A percentile compares a stretch with the other conserved stretches of the same genome.
These are phyloP conservation scores for Virgularia gustaviana DNA, from an alignment of 92 coral and sea anemone species.

Conservation along the genomic window DNA sequence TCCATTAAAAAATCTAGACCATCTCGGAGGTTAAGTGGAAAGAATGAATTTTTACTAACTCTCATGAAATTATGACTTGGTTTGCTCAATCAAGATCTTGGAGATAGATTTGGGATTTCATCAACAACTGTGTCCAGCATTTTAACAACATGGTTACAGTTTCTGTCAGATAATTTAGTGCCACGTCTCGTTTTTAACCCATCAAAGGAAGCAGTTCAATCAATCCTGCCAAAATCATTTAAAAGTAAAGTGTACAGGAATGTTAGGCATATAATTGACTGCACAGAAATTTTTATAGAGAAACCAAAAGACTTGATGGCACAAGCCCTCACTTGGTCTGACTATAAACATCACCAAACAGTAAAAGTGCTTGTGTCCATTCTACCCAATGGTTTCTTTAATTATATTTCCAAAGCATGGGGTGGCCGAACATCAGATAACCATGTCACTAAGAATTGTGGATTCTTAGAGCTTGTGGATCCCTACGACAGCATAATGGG, in stretches of 20 bases:
- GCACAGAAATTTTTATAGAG: slow-evolving; percentile 56
- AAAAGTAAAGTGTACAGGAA: slow-evolving; percentile 25
- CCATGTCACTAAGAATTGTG: slow-evolving; percentile 28
- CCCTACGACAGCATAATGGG: slow-evolving; percentile 35
- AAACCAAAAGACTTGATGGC: slow-evolving; percentile 46
- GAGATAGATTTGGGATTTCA: neutral
- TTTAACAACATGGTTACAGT: neutral
- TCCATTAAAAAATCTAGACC: slow-evolving; percentile 49
- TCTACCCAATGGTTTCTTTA: slow-evolving; percentile 47
- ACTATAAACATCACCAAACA: slow-evolving; percentile 55
- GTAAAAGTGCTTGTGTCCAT: slow-evolving; percentile 46
- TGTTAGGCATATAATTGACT: slow-evolving; percentile 50
- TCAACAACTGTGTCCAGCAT: neutral
- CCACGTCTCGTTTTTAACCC: neutral
- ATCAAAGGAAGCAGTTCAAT: slow-evolving; percentile 28
- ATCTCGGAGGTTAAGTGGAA: slow-evolving; percentile 25
- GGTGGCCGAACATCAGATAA: slow-evolving; percentile 53
- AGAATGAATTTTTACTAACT: slow-evolving; percentile 39
- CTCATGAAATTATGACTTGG: slow-evolving; percentile 46
- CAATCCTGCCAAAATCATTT: slow-evolving; percentile 46
- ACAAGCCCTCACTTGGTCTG: slow-evolving; percentile 58
- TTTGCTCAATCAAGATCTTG: neutral
- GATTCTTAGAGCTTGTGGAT: slow-evolving; percentile 40
- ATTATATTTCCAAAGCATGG: slow-evolving; percentile 48
- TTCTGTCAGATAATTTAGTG: neutral